Evolutionary conservation across 1,140 invertebrate species (phyloP), one percentile per base, ranked within the genome.

Genomic region (Heliconius nattereri): DNA sequence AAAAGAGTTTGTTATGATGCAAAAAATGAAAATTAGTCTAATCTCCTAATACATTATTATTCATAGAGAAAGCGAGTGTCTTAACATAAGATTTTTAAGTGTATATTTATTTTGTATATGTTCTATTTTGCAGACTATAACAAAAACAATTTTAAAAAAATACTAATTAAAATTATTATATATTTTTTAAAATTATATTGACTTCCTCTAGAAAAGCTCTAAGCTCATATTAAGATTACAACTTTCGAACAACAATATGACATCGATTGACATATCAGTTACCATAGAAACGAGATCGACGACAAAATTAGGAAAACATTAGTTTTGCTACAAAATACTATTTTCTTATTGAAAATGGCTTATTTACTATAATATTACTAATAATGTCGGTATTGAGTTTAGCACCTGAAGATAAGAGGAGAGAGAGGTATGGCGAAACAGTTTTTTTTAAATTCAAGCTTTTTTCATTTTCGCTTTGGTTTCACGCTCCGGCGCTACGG

Each of bases 321-420:
- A 37, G 54, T 83, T 83, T 86, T 85, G 83, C 60, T 66, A 66
- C 60, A 66, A 86, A 79, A 75, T 83, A 83, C 37, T 81, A 70
- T 79, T 88, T 88, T 86, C 86, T 76, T 87, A 78, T 81, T 74
- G 71, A 86, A 80, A 87, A 91, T 91, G 89, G 82, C 75, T 73
- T 83, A 85, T 84, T 82, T 83, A 26, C 19, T 66, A 37, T 82
- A 81, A 84, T 73, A 37, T 54, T 78, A 19, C 23, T 6, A 81
- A 90, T 71, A 54, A 95, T 95, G 94, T 94, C 94, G 85, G 90
- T 91, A 79, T 80, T 94, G 77, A 94, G 91, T 90, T 85, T 95
- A 60, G 88, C 91, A 71, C 95, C 91, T 71, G 93, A 91, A 88
- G 94, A 87, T 90, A 94, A 88, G 93, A 89, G 88, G 87, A 94